Evolutionary conservation across 2,797 vertebrate species (phyloP).

Genomic region (Hemibagrus guttatus): DNA sequence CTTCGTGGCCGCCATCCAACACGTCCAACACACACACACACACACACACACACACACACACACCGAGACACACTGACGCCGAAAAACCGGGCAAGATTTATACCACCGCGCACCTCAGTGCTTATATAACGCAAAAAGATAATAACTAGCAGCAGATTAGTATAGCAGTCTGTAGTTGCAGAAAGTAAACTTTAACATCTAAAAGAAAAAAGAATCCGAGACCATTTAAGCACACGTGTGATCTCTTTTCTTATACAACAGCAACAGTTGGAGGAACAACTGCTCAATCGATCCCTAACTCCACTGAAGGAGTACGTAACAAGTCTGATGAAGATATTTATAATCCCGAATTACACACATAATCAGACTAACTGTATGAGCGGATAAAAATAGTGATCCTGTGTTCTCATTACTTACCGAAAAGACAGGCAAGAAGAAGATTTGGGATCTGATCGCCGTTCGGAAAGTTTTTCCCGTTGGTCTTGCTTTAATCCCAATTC

Average conservation of each 20-base stretch:
- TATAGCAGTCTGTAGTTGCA: neutral
- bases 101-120: neutral
- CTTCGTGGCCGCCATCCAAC: neutral
- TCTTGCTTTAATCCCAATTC: conserved; percentile 26
- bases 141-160: neutral
- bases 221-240: neutral
- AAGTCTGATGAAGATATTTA: neutral
- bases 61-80: conserved; percentile 8
- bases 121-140: neutral
- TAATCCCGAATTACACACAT: neutral
- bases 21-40: neutral
- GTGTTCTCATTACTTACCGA: conserved; percentile 68
- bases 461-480: neutral
- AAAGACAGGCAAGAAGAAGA: conserved; percentile 43
- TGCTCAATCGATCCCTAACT: neutral
- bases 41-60: neutral
- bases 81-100: neutral
- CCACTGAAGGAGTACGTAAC: neutral
- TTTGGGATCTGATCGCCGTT: conserved; percentile 43
- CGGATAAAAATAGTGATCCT: conserved; percentile 15
- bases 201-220: neutral
- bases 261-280: conserved; percentile 4
- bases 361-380: neutral
- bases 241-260: neutral
- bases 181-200: neutral